These are phyloP conservation scores for Cryptocephalus moraei DNA, from an alignment of 2,888 invertebrate species.

Conservation along the genomic window DNA sequence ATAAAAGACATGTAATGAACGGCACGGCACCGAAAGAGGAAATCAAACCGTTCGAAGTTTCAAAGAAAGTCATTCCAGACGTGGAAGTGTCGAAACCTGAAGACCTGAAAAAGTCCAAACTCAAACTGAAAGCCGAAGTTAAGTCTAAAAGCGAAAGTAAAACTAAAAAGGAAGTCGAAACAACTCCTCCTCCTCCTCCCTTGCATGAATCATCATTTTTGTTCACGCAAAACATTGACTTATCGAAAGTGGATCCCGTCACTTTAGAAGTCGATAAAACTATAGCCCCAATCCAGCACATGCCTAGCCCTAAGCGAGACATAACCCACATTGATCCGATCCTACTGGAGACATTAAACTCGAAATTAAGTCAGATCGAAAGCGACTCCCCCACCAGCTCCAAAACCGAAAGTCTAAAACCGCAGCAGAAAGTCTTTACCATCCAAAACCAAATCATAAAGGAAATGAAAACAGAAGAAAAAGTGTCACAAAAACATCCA, in stretches of 20 bases:
- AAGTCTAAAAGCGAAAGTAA: constrained; percentile 5
- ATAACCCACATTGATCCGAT: constrained; percentile 62
- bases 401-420: constrained; percentile 55
- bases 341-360: constrained; percentile 55
- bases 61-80: constrained; percentile 35
- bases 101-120: constrained; percentile 21
- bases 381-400: constrained; percentile 68
- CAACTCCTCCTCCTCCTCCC: background rate
- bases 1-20: constrained; percentile 78
- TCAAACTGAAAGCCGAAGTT: constrained; percentile 22
- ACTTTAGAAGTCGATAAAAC: constrained; percentile 62
- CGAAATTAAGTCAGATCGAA: constrained; percentile 65
- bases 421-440: constrained; percentile 23
- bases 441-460: constrained; percentile 18
- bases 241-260: constrained; percentile 63
- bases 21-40: constrained; percentile 56
- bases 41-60: constrained; percentile 20
- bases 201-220: constrained; percentile 45
- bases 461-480: constrained; percentile 15
- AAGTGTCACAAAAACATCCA: constrained; percentile 14
- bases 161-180: constrained; percentile 22
- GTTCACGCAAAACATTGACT: constrained; percentile 64
- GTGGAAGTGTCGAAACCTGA: constrained; percentile 23
- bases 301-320: constrained; percentile 61
- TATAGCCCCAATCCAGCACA: constrained; percentile 47